Evolutionary conservation across 2,888 invertebrate genomes (phyloP).

Genomic region (Ochropleura leucogaster): DNA sequence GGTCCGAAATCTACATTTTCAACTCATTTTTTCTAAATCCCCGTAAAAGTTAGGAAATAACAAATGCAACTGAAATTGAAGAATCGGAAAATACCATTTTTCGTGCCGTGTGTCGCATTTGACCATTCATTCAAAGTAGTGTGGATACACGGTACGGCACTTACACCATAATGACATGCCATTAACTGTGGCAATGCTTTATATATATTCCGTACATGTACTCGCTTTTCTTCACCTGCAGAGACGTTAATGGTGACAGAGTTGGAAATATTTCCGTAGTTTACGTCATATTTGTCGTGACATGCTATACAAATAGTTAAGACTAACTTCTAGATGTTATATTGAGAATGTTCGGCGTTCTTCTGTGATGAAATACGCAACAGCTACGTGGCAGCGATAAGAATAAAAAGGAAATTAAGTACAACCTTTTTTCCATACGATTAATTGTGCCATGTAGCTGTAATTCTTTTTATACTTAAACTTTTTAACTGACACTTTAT

Average conservation of each 20-base stretch:
- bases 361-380: background rate
- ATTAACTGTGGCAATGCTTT: slow-evolving; percentile 62
- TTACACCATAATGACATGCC: slow-evolving; percentile 63
- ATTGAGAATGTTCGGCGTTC: background rate
- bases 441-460: background rate
- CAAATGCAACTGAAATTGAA: slow-evolving; percentile 31
- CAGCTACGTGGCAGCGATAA: no score
- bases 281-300: slow-evolving; percentile 20
- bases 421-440: background rate
- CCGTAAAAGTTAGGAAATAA: slow-evolving; percentile 6
- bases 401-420: slow-evolving; percentile 7
- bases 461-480: slow-evolving; percentile 21
- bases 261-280: slow-evolving; percentile 29
- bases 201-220: slow-evolving; percentile 57
- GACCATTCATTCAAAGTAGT: slow-evolving; percentile 56
- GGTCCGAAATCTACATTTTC: slow-evolving; percentile 1
- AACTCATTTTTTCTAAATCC: background rate
- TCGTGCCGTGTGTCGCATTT: slow-evolving; percentile 37
- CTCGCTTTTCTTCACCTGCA: slow-evolving; percentile 45
- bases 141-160: slow-evolving; percentile 64
- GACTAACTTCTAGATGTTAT: background rate
- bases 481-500: slow-evolving; percentile 37
- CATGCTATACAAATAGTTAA: background rate
- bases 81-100: slow-evolving; percentile 21
- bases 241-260: slow-evolving; percentile 40